Evolutionary conservation across 1,140 invertebrate species (phyloP).

Genomic region (Yoshiicerus persimilis): DNA sequence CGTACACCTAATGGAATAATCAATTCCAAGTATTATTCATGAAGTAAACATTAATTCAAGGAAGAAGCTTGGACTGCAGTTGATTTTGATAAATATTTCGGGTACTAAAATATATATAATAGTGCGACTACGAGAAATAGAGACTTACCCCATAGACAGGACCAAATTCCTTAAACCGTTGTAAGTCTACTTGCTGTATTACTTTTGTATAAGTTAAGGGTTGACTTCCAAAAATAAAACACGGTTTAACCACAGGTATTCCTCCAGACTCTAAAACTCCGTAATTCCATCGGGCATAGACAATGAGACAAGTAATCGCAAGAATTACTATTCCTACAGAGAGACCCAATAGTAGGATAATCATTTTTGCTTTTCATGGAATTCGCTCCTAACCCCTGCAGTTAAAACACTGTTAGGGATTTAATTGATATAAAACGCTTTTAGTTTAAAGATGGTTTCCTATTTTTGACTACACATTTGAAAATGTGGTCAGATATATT

Average conservation of each 20-base stretch:
- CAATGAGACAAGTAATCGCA: no score
- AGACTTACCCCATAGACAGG: slow-evolving; percentile 34
- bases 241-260: slow-evolving; percentile 37
- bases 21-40: no score
- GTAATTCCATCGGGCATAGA: slow-evolving; percentile 38
- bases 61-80: neutral
- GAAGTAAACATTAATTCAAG: no score
- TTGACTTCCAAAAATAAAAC: slow-evolving; percentile 24
- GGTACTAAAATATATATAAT: neutral
- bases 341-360: no score
- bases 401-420: no score
- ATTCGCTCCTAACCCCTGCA: no score
- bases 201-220: slow-evolving; percentile 28
- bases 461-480: no score
- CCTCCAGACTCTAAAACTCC: slow-evolving; percentile 26
- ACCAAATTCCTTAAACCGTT: slow-evolving; percentile 31
- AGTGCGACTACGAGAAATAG: neutral
- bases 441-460: no score
- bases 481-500: no score
- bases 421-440: no score
- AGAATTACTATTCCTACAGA: no score
- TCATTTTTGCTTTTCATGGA: no score
- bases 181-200: slow-evolving; percentile 21
- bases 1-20: slow-evolving; percentile 10
- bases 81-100: neutral